phyloP scores from a whole-genome alignment of 2,888 invertebrate genomes.

The Calephelis perditalis region DNA sequence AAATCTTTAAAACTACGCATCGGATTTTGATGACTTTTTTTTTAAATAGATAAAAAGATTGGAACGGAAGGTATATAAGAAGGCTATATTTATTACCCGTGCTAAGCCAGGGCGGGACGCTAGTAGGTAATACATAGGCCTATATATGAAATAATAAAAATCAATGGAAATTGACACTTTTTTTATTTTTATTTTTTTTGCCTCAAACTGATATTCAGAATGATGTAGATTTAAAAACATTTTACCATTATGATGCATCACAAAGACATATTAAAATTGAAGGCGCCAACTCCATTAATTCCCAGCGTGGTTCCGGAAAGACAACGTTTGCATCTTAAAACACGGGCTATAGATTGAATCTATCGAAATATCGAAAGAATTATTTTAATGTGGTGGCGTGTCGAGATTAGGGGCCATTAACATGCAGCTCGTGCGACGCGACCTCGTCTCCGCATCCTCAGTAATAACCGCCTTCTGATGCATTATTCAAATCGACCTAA shows the following conservation, averaged over 20 bases:
- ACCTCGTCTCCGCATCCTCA: constrained; percentile 50
- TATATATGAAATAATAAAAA: too few species aligned
- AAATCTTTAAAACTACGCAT: too few species aligned
- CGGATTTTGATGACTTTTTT: too few species aligned
- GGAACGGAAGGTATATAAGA: too few species aligned
- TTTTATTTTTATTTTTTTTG: too few species aligned
- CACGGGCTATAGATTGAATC: constrained; percentile 46
- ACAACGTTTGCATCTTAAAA: constrained; percentile 32
- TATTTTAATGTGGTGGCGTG: constrained; percentile 44
- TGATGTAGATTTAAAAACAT: too few species aligned
- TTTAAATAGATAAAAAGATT: too few species aligned
- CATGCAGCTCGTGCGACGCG: constrained; percentile 71
- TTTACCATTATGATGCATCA: constrained; percentile 1
- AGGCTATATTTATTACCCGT: too few species aligned
- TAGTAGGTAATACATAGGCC: too few species aligned
- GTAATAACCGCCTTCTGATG: constrained; percentile 63
- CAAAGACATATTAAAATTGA: constrained; percentile 26
- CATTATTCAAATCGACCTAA: constrained; percentile 62
- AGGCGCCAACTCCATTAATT: constrained; percentile 30
- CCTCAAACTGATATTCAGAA: too few species aligned
- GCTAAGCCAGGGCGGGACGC: too few species aligned
- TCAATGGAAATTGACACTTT: too few species aligned
- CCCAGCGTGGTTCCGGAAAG: constrained; percentile 37
- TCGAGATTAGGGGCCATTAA: constrained; percentile 55
- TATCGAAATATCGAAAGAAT: constrained; percentile 50